Evolutionary conservation across 1,140 invertebrate genomes (phyloP), one percentile per base, ranked within the genome.

Genomic region (Sarcophaga peregrina): DNA sequence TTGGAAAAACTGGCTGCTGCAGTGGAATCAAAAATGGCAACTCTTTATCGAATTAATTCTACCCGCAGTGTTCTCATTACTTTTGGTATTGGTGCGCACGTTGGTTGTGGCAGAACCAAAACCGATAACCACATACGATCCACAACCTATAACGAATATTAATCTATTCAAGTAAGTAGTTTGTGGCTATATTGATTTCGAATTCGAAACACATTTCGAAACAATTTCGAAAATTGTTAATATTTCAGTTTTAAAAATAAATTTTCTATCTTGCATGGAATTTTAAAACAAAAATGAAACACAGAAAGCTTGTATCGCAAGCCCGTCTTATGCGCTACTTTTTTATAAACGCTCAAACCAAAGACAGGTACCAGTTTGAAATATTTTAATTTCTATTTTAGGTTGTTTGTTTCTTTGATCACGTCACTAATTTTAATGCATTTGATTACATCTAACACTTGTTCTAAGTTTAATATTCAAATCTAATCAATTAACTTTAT

Each of bases 1-100:
- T 86, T 97, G 96, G 96, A 97, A 97, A 90, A 97, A 97, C 87
- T 96, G 94, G 91, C 91, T 94, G 10, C 92, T 97, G 25, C 94
- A 96, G 91, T 94, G 92, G 90, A 92, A 95, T 82, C 95, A 95
- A 89, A 94, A 94, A 62, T 84, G 93, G 62, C 94, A 96, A 86
- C 93, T 96, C 6, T 74, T 93, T 9, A 87, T 95, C 17, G 96
- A 97, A 89, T 89, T 97, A 83, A 84, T 94, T 0, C 85, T 93
- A 78, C 95, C 93, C 11, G 92, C 95, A 0, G 85, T 94, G n/a
- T 95, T 97, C 76, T 93, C 94, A 81, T 86, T 93, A 0, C 91
- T 97, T 52, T 90, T 97, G 47, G 94, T 96, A 2, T 85, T 94
- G 9, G 89, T 94, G 17, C 91, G 94, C 48, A 81, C 85, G 94